phyloP scores from a whole-genome alignment of 2,888 invertebrate genomes.

The Asteroscopus sphinx region DNA sequence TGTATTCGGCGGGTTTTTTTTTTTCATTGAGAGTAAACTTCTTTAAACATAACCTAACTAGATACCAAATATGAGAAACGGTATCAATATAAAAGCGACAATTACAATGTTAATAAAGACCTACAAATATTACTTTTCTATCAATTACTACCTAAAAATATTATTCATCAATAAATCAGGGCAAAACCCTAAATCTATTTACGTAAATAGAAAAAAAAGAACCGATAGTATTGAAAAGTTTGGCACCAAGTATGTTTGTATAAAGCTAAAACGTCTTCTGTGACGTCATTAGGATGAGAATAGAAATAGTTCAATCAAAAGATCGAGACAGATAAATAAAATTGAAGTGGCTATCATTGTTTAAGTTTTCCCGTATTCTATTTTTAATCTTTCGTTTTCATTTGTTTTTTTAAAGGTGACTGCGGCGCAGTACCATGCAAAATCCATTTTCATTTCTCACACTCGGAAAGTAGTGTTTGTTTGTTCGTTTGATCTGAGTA shows the following conservation, averaged over 20 bases:
- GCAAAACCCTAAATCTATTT: not conserved
- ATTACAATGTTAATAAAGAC: too few species aligned
- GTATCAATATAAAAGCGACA: too few species aligned
- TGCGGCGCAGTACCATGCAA: too few species aligned
- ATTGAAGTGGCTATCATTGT: slow-evolving; percentile 23
- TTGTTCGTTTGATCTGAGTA: too few species aligned
- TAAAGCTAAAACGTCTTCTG: slow-evolving; percentile 10
- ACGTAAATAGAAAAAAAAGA: not conserved
- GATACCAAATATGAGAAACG: too few species aligned
- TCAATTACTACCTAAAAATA: too few species aligned
- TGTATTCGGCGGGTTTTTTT: too few species aligned
- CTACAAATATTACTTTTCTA: too few species aligned
- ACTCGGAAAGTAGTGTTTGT: too few species aligned
- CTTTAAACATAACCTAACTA: too few species aligned
- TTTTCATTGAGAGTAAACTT: too few species aligned
- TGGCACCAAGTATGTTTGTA: slow-evolving; percentile 19
- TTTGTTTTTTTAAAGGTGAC: not conserved
- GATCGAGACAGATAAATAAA: slow-evolving; percentile 24
- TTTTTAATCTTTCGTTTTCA: not conserved
- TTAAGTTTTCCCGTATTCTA: not conserved
- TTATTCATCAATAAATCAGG: not conserved
- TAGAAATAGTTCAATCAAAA: slow-evolving; percentile 25
- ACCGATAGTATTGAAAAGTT: slow-evolving; percentile 1
- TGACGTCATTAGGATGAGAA: not conserved
- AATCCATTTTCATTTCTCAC: too few species aligned